Evolutionary conservation across 1,140 invertebrate species (phyloP).

Genomic region (Matsumurasca onukii): DNA sequence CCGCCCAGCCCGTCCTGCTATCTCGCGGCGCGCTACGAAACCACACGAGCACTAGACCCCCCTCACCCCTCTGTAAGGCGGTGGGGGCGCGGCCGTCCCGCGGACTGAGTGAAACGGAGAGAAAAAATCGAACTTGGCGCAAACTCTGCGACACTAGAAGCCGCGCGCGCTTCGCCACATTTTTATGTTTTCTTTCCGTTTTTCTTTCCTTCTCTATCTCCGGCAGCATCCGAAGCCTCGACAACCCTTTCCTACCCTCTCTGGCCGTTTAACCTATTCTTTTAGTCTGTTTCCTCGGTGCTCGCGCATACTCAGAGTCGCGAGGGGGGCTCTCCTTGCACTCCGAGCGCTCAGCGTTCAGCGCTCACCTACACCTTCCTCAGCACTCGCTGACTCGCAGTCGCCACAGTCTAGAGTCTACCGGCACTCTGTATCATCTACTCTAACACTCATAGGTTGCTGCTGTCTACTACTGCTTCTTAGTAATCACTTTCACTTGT

Average conservation of each 20-base stretch:
- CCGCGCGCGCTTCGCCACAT: conserved; percentile 40
- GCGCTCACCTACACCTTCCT: not conserved
- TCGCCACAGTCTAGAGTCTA: too few relatives aligned
- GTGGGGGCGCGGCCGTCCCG: conserved; percentile 7
- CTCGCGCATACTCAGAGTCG: conserved; percentile 2
- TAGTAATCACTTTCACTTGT: too few relatives aligned
- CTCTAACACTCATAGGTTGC: too few relatives aligned
- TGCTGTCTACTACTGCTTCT: too few relatives aligned
- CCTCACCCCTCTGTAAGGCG: not conserved
- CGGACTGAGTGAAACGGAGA: conserved; percentile 31
- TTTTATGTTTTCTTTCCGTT: conserved; percentile 36
- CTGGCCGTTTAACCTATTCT: conserved; percentile 29
- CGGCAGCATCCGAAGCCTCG: conserved; percentile 37
- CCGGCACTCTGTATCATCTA: too few relatives aligned
- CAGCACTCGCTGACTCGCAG: not conserved
- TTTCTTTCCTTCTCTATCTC: conserved; percentile 33
- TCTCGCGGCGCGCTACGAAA: conserved; percentile 31
- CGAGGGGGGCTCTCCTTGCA: conserved; percentile 5
- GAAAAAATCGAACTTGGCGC: conserved; percentile 31
- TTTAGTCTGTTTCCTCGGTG: conserved; percentile 14
- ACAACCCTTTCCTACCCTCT: conserved; percentile 33
- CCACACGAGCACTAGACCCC: conserved; percentile 31
- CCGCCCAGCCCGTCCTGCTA: conserved; percentile 55
- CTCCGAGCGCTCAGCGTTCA: not conserved
- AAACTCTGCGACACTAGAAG: conserved; percentile 39